A percentile compares a stretch with the other conserved stretches of the same genome.
Conservation (phyloP, 2,888 invertebrate genomes). For the Tipula confusa region DNA sequence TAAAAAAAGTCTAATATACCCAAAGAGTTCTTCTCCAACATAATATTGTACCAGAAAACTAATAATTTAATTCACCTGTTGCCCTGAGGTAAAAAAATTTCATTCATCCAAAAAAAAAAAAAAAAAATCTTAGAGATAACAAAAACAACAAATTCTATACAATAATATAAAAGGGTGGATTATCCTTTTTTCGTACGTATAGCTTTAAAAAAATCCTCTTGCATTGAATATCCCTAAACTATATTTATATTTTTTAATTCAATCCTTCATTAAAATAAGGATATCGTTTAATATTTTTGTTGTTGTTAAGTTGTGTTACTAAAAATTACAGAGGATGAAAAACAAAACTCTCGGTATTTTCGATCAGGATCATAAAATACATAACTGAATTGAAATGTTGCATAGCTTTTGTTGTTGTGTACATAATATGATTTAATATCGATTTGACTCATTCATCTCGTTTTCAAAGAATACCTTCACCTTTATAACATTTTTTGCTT, state of each 20-base stretch:
- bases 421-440: background rate
- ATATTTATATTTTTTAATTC: background rate
- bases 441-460: background rate
- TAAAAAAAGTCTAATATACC: background rate
- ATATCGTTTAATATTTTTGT: background rate
- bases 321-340: background rate
- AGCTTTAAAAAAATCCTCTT: background rate
- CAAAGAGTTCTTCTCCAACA: background rate
- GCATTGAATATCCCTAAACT: background rate
- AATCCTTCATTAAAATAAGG: background rate
- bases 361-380: background rate
- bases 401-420: background rate
- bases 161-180: background rate
- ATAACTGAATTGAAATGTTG: background rate
- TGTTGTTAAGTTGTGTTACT: background rate
- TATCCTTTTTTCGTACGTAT: background rate
- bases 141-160: background rate
- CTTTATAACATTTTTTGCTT: background rate
- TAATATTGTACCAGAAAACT: background rate
- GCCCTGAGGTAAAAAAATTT: background rate
- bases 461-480: background rate
- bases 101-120: background rate
- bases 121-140: background rate
- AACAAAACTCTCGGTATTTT: background rate
- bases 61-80: conserved; percentile 25